Conservation (phyloP, 2,888 invertebrate species). For the Blastobasis adustella region DNA sequence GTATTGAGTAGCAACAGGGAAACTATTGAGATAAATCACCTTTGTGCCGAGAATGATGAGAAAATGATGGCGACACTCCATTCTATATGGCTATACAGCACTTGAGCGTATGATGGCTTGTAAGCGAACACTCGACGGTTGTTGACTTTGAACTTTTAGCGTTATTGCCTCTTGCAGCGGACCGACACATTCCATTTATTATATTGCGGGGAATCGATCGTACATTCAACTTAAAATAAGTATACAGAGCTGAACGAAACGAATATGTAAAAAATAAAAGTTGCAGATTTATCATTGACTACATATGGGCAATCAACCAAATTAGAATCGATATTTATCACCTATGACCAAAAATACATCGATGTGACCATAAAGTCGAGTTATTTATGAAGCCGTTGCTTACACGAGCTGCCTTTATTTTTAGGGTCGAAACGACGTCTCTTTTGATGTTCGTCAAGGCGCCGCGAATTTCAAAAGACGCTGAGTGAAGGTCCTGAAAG, state of each 20-base stretch:
- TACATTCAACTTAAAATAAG: no score
- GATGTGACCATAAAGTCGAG: conserved; percentile 2
- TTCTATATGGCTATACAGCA: neutral
- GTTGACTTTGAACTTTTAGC: no score
- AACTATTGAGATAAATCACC: conserved; percentile 29
- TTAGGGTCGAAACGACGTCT: neutral
- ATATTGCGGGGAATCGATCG: neutral
- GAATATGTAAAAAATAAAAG: no score
- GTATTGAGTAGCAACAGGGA: neutral
- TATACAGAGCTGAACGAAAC: no score
- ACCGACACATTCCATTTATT: no score
- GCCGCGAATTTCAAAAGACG: no score
- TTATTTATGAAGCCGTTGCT: neutral
- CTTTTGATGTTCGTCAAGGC: no score
- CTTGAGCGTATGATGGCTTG: neutral
- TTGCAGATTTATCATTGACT: no score
- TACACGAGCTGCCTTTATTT: neutral
- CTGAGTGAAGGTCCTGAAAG: conserved; percentile 21
- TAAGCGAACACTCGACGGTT: neutral
- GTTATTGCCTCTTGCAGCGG: neutral
- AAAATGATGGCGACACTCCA: conserved; percentile 20
- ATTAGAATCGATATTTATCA: conserved; percentile 21
- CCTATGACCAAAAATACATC: conserved; percentile 5
- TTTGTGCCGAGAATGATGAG: conserved; percentile 25
- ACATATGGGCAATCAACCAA: no score